Conservation (phyloP, 2,888 invertebrate species). For the Alcis repandata region DNA sequence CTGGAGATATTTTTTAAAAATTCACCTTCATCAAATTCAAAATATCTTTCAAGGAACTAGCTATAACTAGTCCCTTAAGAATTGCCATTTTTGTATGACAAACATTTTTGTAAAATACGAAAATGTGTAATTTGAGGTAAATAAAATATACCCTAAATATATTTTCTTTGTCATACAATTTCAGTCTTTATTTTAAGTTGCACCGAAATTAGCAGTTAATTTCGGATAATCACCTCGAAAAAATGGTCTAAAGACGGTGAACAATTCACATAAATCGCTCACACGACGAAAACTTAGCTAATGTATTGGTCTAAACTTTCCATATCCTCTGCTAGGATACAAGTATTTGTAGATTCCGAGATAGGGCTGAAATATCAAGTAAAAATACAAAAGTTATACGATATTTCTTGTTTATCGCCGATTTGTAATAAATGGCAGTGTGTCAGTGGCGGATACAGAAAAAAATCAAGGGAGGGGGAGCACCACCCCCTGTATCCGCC, state of each 20-base stretch:
- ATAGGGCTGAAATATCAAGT: background rate
- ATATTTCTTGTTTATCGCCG: slow-evolving; percentile 18
- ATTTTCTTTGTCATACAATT: slow-evolving; percentile 50
- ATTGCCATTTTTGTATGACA: slow-evolving; percentile 56
- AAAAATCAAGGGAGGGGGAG: too few species aligned
- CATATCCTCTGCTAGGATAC: slow-evolving; percentile 9
- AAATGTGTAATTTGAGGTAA: slow-evolving; percentile 42
- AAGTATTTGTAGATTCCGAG: background rate
- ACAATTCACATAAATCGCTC: background rate
- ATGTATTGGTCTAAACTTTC: background rate
- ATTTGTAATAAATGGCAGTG: slow-evolving; percentile 33
- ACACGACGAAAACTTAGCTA: background rate
- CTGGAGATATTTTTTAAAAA: slow-evolving; percentile 11
- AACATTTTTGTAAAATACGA: slow-evolving; percentile 23
- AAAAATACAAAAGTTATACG: slow-evolving; percentile 3
- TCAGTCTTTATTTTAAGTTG: slow-evolving; percentile 65
- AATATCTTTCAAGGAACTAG: background rate
- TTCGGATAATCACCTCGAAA: slow-evolving; percentile 36
- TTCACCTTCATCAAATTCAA: slow-evolving; percentile 3
- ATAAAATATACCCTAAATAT: slow-evolving; percentile 44
- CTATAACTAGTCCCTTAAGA: background rate
- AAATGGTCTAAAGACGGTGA: slow-evolving; percentile 10
- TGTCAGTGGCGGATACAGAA: background rate
- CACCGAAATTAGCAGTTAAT: slow-evolving; percentile 51
- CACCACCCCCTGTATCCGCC: too few species aligned